Evolutionary conservation across 2,113 vertebrate genomes (phyloP), one percentile per base, ranked within the genome.

Genomic region (Amblyopsis rosae): DNA sequence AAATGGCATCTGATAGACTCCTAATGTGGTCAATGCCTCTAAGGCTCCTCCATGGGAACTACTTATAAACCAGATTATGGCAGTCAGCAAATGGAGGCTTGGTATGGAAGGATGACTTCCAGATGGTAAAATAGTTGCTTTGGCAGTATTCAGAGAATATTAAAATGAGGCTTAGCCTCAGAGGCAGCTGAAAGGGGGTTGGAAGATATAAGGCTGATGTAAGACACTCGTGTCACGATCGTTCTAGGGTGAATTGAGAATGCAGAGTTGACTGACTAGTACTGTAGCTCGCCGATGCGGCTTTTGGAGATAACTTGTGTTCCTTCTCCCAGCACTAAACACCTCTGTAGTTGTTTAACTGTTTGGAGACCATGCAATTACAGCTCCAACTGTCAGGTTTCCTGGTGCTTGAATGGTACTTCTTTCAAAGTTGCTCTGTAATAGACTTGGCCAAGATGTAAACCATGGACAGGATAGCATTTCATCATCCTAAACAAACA

Each of bases 61-160:
- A 66, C 86, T 89, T 84, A 85, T 75, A 83, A 89, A 90, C 69
- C 78, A 90, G 87, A 85, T 80, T 50, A 88, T 76, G 80, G 72
- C 77, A 88, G 85, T 87, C 85, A 91, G 90, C 82, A 84, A 88
- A 87, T 75, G 82, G 80, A 79, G 76, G 70, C 69, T 75, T 32
- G 19, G 73, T 26, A 9, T 15, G 72, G 49, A 69, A 53, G 70
- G 87, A 91, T 89, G 85, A 87, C 67, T 91, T 90, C 91, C 93
- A 93, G 91, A 93, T 93, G 92, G 89, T 86, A 45, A 77, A 90
- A 86, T 68, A 71, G 59, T 82, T 47, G 26, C 73, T 87, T 81
- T 92, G 86, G 87, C 88, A 72, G 80, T 57, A 77, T 83, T 81
- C 80, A 75, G 78, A 86, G 84, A 87, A 82, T 82, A 82, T 85